Base-by-base conservation (phyloP, 2,797 vertebrate species). In the Furcifer pardalis region DNA sequence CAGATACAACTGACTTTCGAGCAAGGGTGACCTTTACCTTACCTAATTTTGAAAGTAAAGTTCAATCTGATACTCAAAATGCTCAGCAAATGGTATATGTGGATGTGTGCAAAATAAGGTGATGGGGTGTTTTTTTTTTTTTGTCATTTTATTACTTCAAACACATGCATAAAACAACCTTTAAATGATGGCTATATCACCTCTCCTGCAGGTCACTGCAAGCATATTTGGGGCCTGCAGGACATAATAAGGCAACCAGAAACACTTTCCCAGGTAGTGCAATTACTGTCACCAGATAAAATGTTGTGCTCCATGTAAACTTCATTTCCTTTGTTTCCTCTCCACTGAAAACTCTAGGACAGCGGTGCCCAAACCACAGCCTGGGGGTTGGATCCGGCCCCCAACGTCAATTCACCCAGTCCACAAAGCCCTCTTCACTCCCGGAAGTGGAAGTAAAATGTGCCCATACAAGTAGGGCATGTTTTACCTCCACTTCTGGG, bases 61-160 rank as follows among this genome's bases (percentile, higher is more conserved):
- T 23, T 23, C 37, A 63, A 65, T 46, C 40, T 49, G 25, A 74
- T 56, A 80, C 27, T 52, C 44, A 81, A 77, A 72, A 62, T 56
- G 17, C 30, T 42, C 63, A 25, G 40, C 78, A 1, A n/a, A 63
- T 49, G 56, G 7, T 19, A n/a, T 73, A 3, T 35, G 71, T 81
- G 76, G 44, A 4, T 27, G 72, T 52, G 40, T 52, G 52, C 19
- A 78, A 68, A 85, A 72, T n/a, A 83, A 79, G 52, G 83, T 42
- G 19, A 78, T 42, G 3, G 77, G n/a, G n/a, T n/a, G n/a, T n/a
- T n/a, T n/a, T n/a, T n/a, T n/a, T 7, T 68, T 12, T 0, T 81
- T 84, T 71, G 15, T 7, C 40, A 76, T 81, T 92, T 95, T 83
- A 88, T 85, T 95, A 94, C 88, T 93, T 88, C 87, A 87, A 6